phyloP scores from a whole-genome alignment of 2,888 invertebrate species.

The Apantesis nais region DNA sequence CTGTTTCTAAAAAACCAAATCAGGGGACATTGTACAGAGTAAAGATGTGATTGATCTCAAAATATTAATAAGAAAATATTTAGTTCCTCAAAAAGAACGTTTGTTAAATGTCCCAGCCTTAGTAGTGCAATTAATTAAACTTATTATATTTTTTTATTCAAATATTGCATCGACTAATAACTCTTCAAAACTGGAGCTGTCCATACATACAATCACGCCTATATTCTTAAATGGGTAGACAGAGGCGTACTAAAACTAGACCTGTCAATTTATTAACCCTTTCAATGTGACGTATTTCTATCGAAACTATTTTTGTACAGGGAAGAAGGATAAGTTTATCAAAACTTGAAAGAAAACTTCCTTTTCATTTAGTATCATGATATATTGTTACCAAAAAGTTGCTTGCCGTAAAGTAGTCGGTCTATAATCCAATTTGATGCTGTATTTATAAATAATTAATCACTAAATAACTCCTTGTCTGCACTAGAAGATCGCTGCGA shows the following conservation, averaged over 20 bases:
- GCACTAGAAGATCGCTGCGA: no score
- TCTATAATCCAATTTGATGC: no score
- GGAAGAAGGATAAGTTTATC: not conserved
- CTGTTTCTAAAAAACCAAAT: conserved; percentile 51
- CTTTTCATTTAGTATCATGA: no score
- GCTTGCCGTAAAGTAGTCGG: no score
- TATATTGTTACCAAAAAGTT: no score
- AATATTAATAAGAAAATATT: conserved; percentile 65
- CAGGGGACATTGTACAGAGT: conserved; percentile 54
- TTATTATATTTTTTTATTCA: conserved; percentile 39
- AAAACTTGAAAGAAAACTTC: not conserved
- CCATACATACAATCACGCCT: not conserved
- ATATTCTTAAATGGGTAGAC: not conserved
- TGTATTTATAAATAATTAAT: no score
- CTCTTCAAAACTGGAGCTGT: conserved; percentile 8
- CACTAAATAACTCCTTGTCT: no score
- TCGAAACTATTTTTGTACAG: not conserved
- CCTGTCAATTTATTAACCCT: not conserved
- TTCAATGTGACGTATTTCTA: conserved; percentile 3
- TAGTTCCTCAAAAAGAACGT: conserved; percentile 74
- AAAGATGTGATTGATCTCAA: conserved; percentile 73
- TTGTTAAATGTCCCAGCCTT: conserved; percentile 65
- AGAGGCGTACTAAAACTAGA: not conserved
- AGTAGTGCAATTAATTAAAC: conserved; percentile 58
- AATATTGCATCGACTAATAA: conserved; percentile 35